Evolutionary conservation across 2,113 vertebrate species (phyloP), one percentile per base, ranked within the genome.

Genomic region (Cryptotis parvus): DNA sequence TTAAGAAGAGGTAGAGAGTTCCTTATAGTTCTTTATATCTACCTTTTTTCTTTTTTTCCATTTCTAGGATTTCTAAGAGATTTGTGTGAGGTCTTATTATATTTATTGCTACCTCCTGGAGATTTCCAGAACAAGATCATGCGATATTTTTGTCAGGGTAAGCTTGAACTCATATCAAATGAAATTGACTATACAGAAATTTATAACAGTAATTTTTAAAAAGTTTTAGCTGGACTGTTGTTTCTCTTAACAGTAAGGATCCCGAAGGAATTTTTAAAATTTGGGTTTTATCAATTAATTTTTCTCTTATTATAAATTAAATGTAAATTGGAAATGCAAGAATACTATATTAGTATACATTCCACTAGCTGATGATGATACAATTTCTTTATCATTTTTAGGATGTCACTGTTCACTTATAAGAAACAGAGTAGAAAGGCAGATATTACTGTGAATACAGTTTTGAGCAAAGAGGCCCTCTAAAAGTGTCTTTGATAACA

Each of bases 51-150:
- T 94, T 91, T 65, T 37, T 35, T 33, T 84, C 92, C 18, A 35
- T 95, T 96, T 58, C 69, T 97, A 99, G 99, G 99, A 96, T 99
- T 99, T 98, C 98, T 99, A 96, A 98, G 99, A 94, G 99, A 99
- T 98, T 98, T 99, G 95, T 99, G 99, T 97, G 99, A 99, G 98
- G 98, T 99, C 97, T 99, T 99, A 98, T 95, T 99, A 96, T 99
- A 99, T 97, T 98, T 99, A 98, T 98, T 99, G 98, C 99, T 99
- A 99, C 99, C 99, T 99, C 98, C 99, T 98, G 99, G 99, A 98
- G 99, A 99, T 98, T 99, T 99, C 98, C 99, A 99, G 98, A 99
- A 99, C 98, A 99, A 99, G 98, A 99, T 99, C 98, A 99, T 99
- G 99, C 98, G 99, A 99, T 99, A 99, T 98, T 99, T n/a, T 99